Evolutionary conservation across 2,797 vertebrate genomes (phyloP), one percentile per base, ranked within the genome.

Genomic region (Clarias fuscus): DNA sequence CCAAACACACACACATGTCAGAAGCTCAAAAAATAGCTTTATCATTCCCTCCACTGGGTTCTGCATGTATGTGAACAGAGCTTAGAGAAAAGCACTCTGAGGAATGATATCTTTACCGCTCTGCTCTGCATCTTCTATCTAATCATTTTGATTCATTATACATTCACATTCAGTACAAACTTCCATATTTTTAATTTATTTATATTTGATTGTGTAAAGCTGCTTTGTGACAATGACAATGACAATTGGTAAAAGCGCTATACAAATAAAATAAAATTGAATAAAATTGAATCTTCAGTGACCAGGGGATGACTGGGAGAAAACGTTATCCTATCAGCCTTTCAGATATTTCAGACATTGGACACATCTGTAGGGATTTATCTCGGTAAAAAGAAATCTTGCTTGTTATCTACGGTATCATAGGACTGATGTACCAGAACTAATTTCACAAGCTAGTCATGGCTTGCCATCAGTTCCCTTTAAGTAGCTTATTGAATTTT

Each of bases 1-100:
- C 56, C 37, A 71, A 62, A 81, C 40, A 81, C n/a, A 81, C 68
- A 73, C 76, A 71, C 27, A 30, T 7, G 6, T 70, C 67, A 61
- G 53, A 83, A 20, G 18, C 67, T 83, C 43, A 56, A 56, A 68
- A 33, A 67, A 80, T 10, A 71, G 10, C 10, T 10, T 64, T 24
- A 20, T 40, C 7, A 79, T 48, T 22, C 24, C 40, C 33, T 48
- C 15, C 65, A 79, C 48, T 68, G 62, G 40, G 30, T 53, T 68
- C 53, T 82, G 62, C n/a, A 48, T 82, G 40, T 20, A 53, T 65
- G 40, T 81, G 61, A 64, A 64, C 20, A 40, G 30, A 20, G 18
- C 33, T 79, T 5, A 22, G 13, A 59, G 77, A 33, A 62, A 79
- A 61, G 27, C 58, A 37, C 56, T 75, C 17, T 56, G n/a, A 30